A percentile compares a stretch with the other conserved stretches of the same genome.
Evolutionary conservation across 2,113 vertebrate genomes (phyloP).

Genomic region (Tachysurus fulvidraco): DNA sequence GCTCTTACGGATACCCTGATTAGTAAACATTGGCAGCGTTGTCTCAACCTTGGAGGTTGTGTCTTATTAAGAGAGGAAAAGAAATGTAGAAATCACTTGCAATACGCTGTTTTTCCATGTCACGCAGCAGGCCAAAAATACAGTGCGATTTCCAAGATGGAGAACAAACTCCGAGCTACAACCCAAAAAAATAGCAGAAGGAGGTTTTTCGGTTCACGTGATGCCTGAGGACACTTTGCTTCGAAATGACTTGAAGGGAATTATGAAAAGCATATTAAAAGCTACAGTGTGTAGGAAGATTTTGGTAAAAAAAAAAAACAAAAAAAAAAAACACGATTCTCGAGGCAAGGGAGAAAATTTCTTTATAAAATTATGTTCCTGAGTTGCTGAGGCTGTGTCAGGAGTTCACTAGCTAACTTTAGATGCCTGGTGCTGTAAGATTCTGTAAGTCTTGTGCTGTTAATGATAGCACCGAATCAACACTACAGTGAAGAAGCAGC

Average conservation of each 20-base stretch:
- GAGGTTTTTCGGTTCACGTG: neutral
- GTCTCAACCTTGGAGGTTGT: neutral
- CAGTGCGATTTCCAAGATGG: neutral
- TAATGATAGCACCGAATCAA: neutral
- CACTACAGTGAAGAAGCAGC: neutral
- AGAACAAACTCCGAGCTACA: neutral
- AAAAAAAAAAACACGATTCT: slow-evolving; percentile 7
- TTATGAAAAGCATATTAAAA: neutral
- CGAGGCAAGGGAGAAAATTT: neutral
- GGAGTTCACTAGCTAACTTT: neutral
- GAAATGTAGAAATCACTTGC: slow-evolving; percentile 9
- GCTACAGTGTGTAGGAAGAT: slow-evolving; percentile 1
- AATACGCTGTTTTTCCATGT: neutral
- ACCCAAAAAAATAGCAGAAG: neutral
- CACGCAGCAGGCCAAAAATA: neutral
- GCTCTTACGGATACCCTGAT: slow-evolving; percentile 22
- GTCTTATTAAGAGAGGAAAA: neutral
- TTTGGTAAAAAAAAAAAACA: neutral
- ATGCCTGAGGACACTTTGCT: neutral
- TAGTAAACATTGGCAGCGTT: slow-evolving; percentile 5
- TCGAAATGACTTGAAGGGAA: neutral
- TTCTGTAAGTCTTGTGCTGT: neutral
- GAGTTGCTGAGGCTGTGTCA: neutral
- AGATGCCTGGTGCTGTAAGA: neutral
- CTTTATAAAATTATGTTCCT: neutral